Base-by-base conservation (phyloP, 1,140 invertebrate genomes). In the Saccostrea echinata region DNA sequence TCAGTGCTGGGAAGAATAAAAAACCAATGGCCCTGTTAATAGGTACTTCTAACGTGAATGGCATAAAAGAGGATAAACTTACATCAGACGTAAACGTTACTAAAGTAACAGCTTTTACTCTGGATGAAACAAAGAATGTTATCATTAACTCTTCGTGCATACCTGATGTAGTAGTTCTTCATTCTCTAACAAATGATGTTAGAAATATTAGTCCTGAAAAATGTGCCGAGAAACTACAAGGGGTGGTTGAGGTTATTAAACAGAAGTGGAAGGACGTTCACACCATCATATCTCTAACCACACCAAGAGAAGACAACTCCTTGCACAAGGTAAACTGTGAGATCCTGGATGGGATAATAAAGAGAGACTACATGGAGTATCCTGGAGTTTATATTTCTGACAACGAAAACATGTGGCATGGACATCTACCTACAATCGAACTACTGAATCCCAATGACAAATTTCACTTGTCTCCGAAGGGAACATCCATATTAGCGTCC, bases 331-430 rank as follows among this genome's bases (percentile, higher is more conserved):
- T 55, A 18, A 55, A 55, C 53, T 55, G 12, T 12, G 53, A 55
- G 18, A 55, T 55, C 12, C 53, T 55, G 53, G 53, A 55, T 18
- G 61, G 18, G 1, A 68, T 68, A 12, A 9, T 27, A 9, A 68
- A 27, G 9, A 4, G 64, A 0, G 27, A 68, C 3, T 68, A 11
- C n/a, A 68, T 68, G 64, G 64, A 68, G 2, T 68, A 12, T 27
- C 64, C 64, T 30, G n/a, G 4, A 27, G 21, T 24, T 24, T 21
- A 68, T 11, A 68, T 27, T 68, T 27, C 64, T 24, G n/a, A 68
- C n/a, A 68, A 68, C 27, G 24, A n/a, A n/a, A 68, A 68, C 24
- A 68, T 68, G 64, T 68, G 64, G 64, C 64, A 68, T 27, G 64
- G 64, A 68, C 24, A 68, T 68, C 24, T 68, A 30, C 24, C n/a